phyloP scores from a whole-genome alignment of 64 coral and sea anemone genomes.

The Montipora cactus region DNA sequence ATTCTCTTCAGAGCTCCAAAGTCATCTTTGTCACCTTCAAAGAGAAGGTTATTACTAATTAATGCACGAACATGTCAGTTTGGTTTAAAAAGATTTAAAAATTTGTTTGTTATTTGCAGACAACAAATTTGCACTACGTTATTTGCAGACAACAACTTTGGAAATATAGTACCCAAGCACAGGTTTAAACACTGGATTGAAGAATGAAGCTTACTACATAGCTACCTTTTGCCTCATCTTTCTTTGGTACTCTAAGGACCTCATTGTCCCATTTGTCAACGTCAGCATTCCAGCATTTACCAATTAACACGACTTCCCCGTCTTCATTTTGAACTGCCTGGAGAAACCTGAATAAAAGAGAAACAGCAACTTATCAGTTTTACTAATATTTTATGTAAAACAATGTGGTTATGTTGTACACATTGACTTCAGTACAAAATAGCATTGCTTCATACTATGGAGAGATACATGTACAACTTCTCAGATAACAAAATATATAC shows the following conservation, averaged over 20 bases:
- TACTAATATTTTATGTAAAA: not conserved
- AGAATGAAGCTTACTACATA: not conserved
- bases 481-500: conserved; percentile 5
- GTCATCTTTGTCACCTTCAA: conserved; percentile 54
- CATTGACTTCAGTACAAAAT: not conserved
- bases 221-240: conserved; percentile 5
- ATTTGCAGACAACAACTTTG: not conserved
- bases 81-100: not conserved
- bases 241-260: not conserved
- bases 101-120: conserved; percentile 17
- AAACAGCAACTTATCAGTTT: conserved; percentile 3
- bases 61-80: not conserved
- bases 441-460: conserved; percentile 1
- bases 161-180: conserved; percentile 5
- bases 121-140: no score
- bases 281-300: conserved; percentile 32
- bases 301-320: conserved; percentile 1
- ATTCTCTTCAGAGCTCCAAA: conserved; percentile 63
- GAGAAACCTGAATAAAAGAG: conserved; percentile 21
- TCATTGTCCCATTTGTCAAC: conserved; percentile 17
- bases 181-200: not conserved
- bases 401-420: not conserved
- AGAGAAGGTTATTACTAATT: not conserved
- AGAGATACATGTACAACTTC: not conserved
- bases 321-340: conserved; percentile 3